Evolutionary conservation across 2,113 vertebrate species (phyloP), one percentile per base, ranked within the genome.

Genomic region (Phyllopteryx taeniolatus): DNA sequence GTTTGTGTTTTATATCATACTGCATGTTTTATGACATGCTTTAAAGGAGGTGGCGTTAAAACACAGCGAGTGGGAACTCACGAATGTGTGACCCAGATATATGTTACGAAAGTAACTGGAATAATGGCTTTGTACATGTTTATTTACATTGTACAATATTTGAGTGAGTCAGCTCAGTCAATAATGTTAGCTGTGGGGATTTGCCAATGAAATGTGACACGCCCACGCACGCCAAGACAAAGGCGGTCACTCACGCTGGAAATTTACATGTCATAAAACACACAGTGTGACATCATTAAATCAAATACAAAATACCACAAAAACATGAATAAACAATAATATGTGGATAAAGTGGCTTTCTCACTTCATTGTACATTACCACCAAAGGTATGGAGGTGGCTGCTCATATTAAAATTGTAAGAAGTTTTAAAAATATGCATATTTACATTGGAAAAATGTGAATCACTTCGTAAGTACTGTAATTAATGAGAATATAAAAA

Each of bases 181-280:
- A 61, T 61, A 61, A 35, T 22, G n/a, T 11, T 53, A 11, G 15
- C 10, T 6, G 20, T 27, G 56, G n/a, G 31, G 49, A 75, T 82
- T 76, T 80, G 81, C 82, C 76, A 86, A 78, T 77, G 76, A 87
- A 86, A 82, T 76, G 56, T 72, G 77, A 73, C 1, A 80, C 71
- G 13, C 77, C 77, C 66, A 81, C 71, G 13, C 64, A 0, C 8
- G n/a, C 8, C 20, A 47, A 79, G 75, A 85, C 80, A 84, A 86
- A 83, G 77, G 47, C 78, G 54, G 73, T 68, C 62, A 61, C 35
- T 72, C 63, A 49, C 35, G 1, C 10, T 77, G 79, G 77, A 90
- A 86, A 83, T 87, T 85, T 87, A 86, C 83, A 6, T 61, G 65
- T 67, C 72, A 79, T 83, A 82, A 83, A 89, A 80, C 10, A 12